Evolutionary conservation across 2,113 vertebrate species (phyloP).

Genomic region (Rhipidura dahli): DNA sequence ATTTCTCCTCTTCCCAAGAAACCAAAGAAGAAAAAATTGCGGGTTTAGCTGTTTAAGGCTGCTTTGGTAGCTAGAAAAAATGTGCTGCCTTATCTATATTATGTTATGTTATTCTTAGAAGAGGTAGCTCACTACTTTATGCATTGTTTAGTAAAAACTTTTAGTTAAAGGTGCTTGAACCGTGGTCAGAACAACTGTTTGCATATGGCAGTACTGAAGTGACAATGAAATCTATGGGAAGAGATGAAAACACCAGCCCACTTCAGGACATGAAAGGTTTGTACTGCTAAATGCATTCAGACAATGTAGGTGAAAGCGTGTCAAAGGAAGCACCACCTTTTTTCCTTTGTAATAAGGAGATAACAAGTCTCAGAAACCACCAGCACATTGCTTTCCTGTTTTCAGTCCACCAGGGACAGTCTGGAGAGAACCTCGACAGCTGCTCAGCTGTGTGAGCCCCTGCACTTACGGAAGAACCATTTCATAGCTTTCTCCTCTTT

Average conservation of each 20-base stretch:
- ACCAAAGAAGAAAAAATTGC: constrained; percentile 10
- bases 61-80: constrained; percentile 3
- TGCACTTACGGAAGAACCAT: not conserved
- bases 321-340: not conserved
- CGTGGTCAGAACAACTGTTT: not conserved
- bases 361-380: not conserved
- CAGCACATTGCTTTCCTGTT: not conserved
- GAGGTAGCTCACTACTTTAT: not conserved
- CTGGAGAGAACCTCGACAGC: accelerated
- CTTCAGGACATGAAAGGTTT: not conserved
- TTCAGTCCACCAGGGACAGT: not conserved
- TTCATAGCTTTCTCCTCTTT: not conserved
- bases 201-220: not conserved
- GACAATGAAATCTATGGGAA: not conserved
- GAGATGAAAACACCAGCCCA: not conserved
- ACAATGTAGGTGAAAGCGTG: not conserved
- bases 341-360: not conserved
- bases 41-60: not conserved
- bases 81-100: not conserved
- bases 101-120: not conserved
- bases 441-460: not conserved
- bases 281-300: not conserved
- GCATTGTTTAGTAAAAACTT: constrained; percentile 1
- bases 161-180: not conserved
- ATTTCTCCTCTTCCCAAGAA: not conserved